Conservation (phyloP, 2,888 invertebrate genomes). For the Caenorhabditis sulstoni region DNA sequence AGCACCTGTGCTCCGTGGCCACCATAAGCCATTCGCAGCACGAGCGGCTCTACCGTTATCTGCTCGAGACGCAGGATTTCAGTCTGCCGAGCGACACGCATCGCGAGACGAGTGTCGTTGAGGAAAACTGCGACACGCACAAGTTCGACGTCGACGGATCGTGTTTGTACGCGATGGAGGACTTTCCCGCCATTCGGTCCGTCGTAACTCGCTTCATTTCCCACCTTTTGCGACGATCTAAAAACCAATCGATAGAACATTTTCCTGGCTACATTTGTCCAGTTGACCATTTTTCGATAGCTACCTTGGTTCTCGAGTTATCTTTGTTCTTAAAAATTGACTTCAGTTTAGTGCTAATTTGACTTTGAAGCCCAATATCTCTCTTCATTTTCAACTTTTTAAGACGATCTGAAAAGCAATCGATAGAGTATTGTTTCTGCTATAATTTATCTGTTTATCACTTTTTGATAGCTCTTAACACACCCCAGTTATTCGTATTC, state of each 20-base stretch:
- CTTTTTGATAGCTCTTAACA: neutral
- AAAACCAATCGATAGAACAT: neutral
- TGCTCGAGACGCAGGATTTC: slow-evolving; percentile 43
- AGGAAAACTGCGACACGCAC: slow-evolving; percentile 37
- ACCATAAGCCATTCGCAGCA: slow-evolving; percentile 55
- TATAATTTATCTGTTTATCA: neutral
- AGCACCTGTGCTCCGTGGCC: slow-evolving; percentile 55
- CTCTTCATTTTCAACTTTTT: too few relatives aligned
- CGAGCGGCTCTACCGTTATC: slow-evolving; percentile 39
- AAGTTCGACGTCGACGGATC: slow-evolving; percentile 55
- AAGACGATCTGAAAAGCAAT: too few relatives aligned
- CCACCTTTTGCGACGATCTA: too few relatives aligned
- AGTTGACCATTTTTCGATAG: neutral
- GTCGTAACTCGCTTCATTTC: too few relatives aligned
- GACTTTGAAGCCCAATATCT: too few relatives aligned
- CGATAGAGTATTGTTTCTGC: neutral
- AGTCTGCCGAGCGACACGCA: slow-evolving; percentile 35
- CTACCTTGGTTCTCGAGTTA: neutral
- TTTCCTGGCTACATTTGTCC: neutral
- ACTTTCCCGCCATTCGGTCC: slow-evolving; percentile 49
- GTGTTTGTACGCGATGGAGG: slow-evolving; percentile 56
- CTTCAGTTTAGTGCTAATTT: too few relatives aligned
- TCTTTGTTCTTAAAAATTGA: neutral
- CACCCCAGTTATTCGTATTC: too few relatives aligned
- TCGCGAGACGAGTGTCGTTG: slow-evolving; percentile 35